Base-by-base conservation (phyloP, 2,888 invertebrate genomes). In the Tipula lateralis region DNA sequence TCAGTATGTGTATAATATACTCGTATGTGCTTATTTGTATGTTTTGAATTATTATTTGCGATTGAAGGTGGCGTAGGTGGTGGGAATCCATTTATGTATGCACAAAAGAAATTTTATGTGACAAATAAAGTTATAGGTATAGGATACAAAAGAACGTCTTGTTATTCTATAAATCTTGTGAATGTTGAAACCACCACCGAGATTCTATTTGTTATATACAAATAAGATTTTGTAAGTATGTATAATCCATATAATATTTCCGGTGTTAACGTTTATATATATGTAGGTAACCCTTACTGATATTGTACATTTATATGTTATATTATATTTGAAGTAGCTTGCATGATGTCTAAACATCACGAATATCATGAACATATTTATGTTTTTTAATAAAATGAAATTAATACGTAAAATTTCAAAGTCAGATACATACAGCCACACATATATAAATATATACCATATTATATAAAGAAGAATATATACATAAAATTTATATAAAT, bases 261-360 rank as follows among this genome's bases (percentile, higher is more conserved):
- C 66, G 66, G 66, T 66, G 66, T 66, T 66, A 50, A 50, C 19
- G 9, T 50, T n/a, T 19, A 50, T 5, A 50, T 4, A 50, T 50
- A 50, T 6, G 50, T 50, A 50, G 9, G 2, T 66, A 7, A 24
- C 66, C 9, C 19, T 7, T 44, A 44, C 7, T 16, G n/a, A 44
- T 16, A 44, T n/a, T 16, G 44, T 44, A 16, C 16, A n/a, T 66
- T 9, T 24, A n/a, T 44, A 44, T 7, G n/a, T 66, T 66, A 7
- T 66, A 1, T 24, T 66, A 4, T 66, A 24, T 66, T 66, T 66
- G 24, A 66, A 66, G 66, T 66, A 66, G 66, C 66, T 24, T 66
- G 66, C 66, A 66, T 66, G 66, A 66, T 66, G 66, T 66, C 66
- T 66, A 66, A 66, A 66, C 66, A 66, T 66, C 66, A 66, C 66